These are phyloP conservation scores for Tipula helvola DNA, from an alignment of 2,888 invertebrate genomes.

Conservation along the genomic window DNA sequence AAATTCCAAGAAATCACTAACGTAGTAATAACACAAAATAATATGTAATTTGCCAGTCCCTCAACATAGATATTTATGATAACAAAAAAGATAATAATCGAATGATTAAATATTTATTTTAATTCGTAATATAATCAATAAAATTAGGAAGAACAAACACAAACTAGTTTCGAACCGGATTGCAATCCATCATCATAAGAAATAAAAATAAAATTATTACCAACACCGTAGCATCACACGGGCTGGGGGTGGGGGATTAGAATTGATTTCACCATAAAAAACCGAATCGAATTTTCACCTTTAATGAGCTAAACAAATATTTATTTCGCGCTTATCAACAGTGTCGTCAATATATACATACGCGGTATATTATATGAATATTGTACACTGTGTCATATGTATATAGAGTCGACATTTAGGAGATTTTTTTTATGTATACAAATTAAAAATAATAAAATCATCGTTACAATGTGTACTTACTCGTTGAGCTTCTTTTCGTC, in stretches of 20 bases:
- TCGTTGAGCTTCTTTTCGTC: constrained; percentile 59
- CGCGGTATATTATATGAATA: background rate
- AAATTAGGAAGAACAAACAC: background rate
- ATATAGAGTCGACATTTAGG: background rate
- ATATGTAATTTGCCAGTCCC: background rate
- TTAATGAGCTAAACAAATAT: background rate
- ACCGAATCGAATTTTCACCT: background rate
- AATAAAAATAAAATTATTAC: too few species aligned
- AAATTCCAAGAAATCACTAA: background rate
- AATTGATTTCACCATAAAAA: background rate
- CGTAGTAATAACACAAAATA: background rate
- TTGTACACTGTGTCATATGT: too few species aligned
- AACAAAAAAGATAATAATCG: background rate
- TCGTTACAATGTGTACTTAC: constrained; percentile 16
- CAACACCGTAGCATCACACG: background rate
- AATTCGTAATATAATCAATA: background rate
- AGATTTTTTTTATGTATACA: background rate
- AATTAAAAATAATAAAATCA: too few species aligned
- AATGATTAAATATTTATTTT: constrained; percentile 4
- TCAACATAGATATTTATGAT: background rate
- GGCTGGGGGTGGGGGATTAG: background rate
- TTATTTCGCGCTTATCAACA: background rate
- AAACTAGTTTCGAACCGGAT: background rate
- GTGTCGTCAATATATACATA: background rate
- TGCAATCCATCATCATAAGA: background rate